Evolutionary conservation across 2,888 invertebrate genomes (phyloP), one percentile per base, ranked within the genome.

Genomic region (Agonopterix heracliana): DNA sequence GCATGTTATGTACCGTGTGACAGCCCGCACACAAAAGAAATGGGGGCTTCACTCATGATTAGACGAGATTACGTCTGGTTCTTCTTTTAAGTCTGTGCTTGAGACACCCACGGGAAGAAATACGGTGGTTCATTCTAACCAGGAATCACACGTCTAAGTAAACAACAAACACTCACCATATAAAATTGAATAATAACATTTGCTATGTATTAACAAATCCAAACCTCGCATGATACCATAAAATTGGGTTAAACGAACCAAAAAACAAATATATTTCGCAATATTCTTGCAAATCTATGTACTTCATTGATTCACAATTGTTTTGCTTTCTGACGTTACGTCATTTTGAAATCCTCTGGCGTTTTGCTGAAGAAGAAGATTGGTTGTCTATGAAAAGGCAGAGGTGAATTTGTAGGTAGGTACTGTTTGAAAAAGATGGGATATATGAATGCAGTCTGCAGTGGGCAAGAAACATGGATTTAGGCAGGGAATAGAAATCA

Each of bases 131-230:
- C n/a, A n/a, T n/a, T n/a, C n/a, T n/a, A n/a, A n/a, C n/a, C n/a
- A n/a, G n/a, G n/a, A n/a, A n/a, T n/a, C n/a, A 26, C 26, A 7
- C 26, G 0, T 26, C 5, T 17, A 26, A 26, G 26, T 26, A 38
- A 38, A 38, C 9, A 38, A 11, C 3, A 10, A 10, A 44, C 34
- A 72, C 80, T 80, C 53, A 82, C 83, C 82, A 79, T 82, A 83
- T 51, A 77, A 82, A 79, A 79, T 75, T 77, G 71, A 71, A 60
- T 70, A 81, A 81, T 81, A 82, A 80, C 83, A 84, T 84, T 80
- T 75, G 81, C 70, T 76, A 72, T 66, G 62, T 66, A 62, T 68
- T 71, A 68, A 51, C 49, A 48, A 63, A 53, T 59, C 59, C 66
- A 66, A 61, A 63, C 51, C 60, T 60, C 55, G 70, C 76, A 76